Conservation (phyloP, 1,140 invertebrate genomes). For the Drosophila dunni region DNA sequence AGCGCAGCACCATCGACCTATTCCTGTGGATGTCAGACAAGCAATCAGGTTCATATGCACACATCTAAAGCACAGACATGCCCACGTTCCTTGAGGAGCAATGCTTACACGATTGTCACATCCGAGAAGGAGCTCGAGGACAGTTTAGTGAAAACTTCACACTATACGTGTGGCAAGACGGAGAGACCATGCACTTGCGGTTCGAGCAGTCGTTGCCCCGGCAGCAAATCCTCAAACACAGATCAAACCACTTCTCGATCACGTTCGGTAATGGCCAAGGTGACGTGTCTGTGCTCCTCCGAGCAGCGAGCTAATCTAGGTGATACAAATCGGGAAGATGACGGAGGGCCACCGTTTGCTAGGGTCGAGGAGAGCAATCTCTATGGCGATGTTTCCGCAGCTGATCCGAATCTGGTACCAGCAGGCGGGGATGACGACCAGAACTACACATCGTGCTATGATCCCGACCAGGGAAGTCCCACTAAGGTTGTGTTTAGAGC, state of each 20-base stretch:
- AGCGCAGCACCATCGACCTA: background rate
- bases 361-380: constrained; percentile 43
- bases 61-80: too few relatives aligned
- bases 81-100: background rate
- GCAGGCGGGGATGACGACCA: background rate
- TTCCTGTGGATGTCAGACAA: background rate
- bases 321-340: background rate
- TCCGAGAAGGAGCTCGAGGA: background rate
- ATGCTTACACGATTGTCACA: background rate
- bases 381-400: background rate
- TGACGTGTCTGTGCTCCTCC: constrained; percentile 57
- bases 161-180: background rate
- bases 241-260: constrained; percentile 53
- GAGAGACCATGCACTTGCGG: background rate
- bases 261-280: constrained; percentile 54
- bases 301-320: constrained; percentile 7
- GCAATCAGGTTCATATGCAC: background rate
- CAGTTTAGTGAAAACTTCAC: background rate
- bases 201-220: background rate
- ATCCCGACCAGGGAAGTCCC: background rate
- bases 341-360: constrained; percentile 13
- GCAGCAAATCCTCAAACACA: constrained; percentile 19
- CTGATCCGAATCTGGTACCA: constrained; percentile 10
- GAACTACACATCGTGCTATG: background rate
- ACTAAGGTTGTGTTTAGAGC: background rate